Conservation (phyloP, 1,140 invertebrate genomes). For the Drosophila virilis region DNA sequence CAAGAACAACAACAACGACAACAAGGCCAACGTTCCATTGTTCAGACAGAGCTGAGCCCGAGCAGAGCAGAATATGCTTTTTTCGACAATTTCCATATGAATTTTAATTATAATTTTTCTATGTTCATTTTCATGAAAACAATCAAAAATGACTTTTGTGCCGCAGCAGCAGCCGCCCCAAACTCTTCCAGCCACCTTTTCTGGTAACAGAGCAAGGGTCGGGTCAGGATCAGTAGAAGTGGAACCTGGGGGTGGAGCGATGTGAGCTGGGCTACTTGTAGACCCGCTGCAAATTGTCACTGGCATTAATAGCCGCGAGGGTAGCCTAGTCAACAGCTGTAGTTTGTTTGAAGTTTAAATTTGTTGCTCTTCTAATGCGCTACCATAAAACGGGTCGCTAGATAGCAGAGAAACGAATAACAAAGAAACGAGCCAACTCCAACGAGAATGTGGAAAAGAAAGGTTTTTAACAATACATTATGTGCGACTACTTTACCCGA, state of each 20-base stretch:
- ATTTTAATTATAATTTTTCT: slow-evolving; percentile 83
- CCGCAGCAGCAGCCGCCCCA: slow-evolving; percentile 33
- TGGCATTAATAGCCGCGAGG: slow-evolving; percentile 69
- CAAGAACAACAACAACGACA: slow-evolving; percentile 37
- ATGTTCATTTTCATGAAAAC: slow-evolving; percentile 83
- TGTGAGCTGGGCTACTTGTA: slow-evolving; percentile 26
- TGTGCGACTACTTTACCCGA: too few species aligned
- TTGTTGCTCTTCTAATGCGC: slow-evolving; percentile 17
- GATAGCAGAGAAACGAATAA: background rate
- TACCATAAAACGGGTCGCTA: background rate
- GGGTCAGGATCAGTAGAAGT: background rate
- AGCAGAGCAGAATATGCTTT: slow-evolving; percentile 52
- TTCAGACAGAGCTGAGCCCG: slow-evolving; percentile 51
- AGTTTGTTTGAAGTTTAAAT: slow-evolving; percentile 35
- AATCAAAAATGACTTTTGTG: slow-evolving; percentile 81
- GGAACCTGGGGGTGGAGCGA: background rate
- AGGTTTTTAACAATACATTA: too few species aligned
- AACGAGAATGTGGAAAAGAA: too few species aligned
- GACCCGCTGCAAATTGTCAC: slow-evolving; percentile 70
- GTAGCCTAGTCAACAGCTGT: slow-evolving; percentile 40
- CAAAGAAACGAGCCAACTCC: too few species aligned
- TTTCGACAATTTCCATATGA: slow-evolving; percentile 81
- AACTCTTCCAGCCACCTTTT: slow-evolving; percentile 14
- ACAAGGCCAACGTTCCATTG: slow-evolving; percentile 55
- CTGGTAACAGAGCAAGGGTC: background rate